phyloP scores from a whole-genome alignment of 2,888 invertebrate species.

The Pollenia amentaria region DNA sequence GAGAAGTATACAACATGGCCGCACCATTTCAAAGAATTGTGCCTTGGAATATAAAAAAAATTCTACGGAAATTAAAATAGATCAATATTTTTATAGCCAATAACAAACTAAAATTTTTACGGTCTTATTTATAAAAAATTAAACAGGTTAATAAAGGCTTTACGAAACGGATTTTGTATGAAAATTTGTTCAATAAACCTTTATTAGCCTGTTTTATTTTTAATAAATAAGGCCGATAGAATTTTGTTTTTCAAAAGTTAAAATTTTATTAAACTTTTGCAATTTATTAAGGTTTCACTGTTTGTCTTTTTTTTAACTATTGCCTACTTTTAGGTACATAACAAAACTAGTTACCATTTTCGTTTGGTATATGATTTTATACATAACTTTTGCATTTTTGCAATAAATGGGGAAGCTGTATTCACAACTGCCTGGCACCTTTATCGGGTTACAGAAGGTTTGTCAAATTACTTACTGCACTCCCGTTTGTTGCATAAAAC shows the following conservation, averaged over 20 bases:
- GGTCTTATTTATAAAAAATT: too few species aligned
- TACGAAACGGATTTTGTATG: too few species aligned
- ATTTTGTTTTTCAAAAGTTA: neutral
- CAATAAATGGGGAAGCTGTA: neutral
- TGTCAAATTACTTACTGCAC: conserved; percentile 7
- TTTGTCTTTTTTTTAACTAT: neutral
- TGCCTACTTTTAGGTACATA: conserved; percentile 12
- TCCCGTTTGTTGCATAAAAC: neutral
- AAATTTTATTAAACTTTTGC: neutral
- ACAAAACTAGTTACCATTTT: neutral
- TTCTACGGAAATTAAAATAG: neutral
- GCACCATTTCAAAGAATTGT: conserved; percentile 1
- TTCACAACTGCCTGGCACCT: neutral
- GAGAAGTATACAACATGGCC: conserved; percentile 18
- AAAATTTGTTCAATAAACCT: too few species aligned
- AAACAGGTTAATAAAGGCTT: too few species aligned
- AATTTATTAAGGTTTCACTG: conserved; percentile 1
- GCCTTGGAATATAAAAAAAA: neutral
- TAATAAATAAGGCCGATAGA: too few species aligned
- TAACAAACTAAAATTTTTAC: too few species aligned
- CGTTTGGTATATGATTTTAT: neutral
- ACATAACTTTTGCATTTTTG: conserved; percentile 1
- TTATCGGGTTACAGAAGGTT: neutral
- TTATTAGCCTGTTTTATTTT: too few species aligned
- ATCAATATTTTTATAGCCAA: too few species aligned